Evolutionary conservation across 1,140 invertebrate genomes (phyloP), one percentile per base, ranked within the genome.

Genomic region (Panagrolaimus sp.): DNA sequence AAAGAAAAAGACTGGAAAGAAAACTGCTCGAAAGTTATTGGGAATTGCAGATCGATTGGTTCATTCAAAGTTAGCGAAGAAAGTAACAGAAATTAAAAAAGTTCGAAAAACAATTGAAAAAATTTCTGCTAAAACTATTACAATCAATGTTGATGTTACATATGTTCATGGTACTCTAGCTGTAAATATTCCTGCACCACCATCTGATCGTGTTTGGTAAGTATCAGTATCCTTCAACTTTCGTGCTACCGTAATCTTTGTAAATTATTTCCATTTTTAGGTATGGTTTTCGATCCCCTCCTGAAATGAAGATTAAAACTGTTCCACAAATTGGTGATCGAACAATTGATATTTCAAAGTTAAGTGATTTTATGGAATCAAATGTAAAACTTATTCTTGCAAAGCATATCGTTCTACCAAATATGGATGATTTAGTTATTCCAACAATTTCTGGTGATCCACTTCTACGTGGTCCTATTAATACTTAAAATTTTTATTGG

Each of bases 171-270:
- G 93, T 0, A 88, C 89, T 20, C 84, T 95, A 51, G 89, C 90
- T 1, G 70, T 97, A n/a, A 98, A 98, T 84, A 88, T 98, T 76
- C 93, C 94, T 42, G 91, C 92, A 31, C 91, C 93, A 47, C 94
- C 93, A 0, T 89, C 91, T 47, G 93, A 97, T 85, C 87, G 94
- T 61, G 76, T 97, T 1, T 98, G 95, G 95, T 88, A 74, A 57
- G 42, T 51, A 2, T 48, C 2, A 63, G 5, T 16, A 3, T 51
- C 25, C 57, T 44, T 38, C 31, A 38, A 38, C 2, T 2, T 38
- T 2, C 31, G 2, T 38, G 31, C 7, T 38, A 38, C 31, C 31
- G 31, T 38, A 38, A 4, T 7, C 31, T 4, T 4, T 4, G 2
- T 38, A 38, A 38, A 65, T 4, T 13, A 44, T 44, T 57, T 57